phyloP scores from a whole-genome alignment of 2,797 vertebrate species.

The Pangasius sanitwongsei region DNA sequence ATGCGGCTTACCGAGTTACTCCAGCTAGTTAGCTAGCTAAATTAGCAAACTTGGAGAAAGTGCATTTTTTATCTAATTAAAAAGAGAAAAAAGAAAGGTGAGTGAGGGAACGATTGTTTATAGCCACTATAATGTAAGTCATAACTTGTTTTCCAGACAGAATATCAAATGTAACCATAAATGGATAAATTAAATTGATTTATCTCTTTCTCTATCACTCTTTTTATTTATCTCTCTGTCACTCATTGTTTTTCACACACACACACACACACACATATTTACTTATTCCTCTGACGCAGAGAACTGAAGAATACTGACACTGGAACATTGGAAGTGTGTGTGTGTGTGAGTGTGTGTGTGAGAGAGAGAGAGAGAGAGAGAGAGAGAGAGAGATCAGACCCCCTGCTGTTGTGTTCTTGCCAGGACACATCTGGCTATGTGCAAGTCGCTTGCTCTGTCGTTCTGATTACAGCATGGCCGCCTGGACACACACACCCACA shows the following conservation, averaged over 20 bases:
- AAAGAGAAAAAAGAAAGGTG: neutral
- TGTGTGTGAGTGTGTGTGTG: neutral
- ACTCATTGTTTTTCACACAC: neutral
- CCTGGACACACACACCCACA: slow-evolving; percentile 33
- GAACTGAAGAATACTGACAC: neutral
- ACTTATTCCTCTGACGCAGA: neutral
- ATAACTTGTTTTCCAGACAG: neutral
- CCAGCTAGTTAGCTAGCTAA: neutral
- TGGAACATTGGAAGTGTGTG: neutral
- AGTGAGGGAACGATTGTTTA: neutral
- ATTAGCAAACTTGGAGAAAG: neutral
- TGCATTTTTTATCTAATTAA: neutral
- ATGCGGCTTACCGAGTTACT: neutral
- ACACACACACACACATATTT: neutral
- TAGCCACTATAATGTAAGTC: neutral
- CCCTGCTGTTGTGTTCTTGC: slow-evolving; percentile 26
- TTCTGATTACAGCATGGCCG: slow-evolving; percentile 15
- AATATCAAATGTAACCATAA: neutral
- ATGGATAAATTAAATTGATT: neutral
- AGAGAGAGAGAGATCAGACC: neutral
- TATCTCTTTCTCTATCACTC: neutral
- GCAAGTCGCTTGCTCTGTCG: slow-evolving; percentile 27
- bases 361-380: neutral
- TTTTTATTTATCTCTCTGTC: neutral
- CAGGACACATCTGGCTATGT: slow-evolving; percentile 38